A percentile compares a stretch with the other conserved stretches of the same genome.
Conservation (phyloP, 92 coral and sea anemone genomes). For the Palythoa grandiflora region DNA sequence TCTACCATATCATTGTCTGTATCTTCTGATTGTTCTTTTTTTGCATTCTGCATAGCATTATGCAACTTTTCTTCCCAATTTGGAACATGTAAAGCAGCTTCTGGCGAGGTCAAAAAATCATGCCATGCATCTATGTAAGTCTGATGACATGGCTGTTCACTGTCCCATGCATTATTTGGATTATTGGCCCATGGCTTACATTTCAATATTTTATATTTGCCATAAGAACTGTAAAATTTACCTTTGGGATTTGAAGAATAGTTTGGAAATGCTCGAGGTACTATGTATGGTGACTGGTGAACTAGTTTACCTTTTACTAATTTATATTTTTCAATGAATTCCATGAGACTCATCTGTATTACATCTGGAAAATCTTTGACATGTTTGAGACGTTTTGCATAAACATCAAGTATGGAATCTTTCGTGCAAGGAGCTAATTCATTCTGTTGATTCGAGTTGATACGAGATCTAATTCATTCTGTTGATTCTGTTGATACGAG, state of each 20-base stretch:
- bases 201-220: slow-evolving; percentile 65
- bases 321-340: neutral
- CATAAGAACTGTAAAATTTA: slow-evolving; percentile 45
- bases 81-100: slow-evolving; percentile 55
- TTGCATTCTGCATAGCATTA: slow-evolving; percentile 38
- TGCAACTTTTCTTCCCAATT: slow-evolving; percentile 53
- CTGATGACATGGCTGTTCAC: slow-evolving; percentile 54
- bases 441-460: slow-evolving; percentile 39
- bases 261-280: slow-evolving; percentile 55
- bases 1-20: neutral
- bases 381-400: slow-evolving; percentile 42
- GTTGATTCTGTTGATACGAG: slow-evolving; percentile 48
- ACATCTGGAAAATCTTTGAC: slow-evolving; percentile 53
- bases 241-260: slow-evolving; percentile 69
- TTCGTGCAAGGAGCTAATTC: slow-evolving; percentile 49
- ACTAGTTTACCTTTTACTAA: slow-evolving; percentile 55
- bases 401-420: slow-evolving; percentile 59
- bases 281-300: slow-evolving; percentile 55
- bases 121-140: slow-evolving; percentile 54
- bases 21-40: slow-evolving; percentile 46
- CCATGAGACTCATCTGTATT: slow-evolving; percentile 42
- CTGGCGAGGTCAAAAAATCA: slow-evolving; percentile 49
- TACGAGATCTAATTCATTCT: slow-evolving; percentile 45
- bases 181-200: slow-evolving; percentile 59
- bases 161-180: slow-evolving; percentile 37